These are phyloP conservation scores for Gopherus flavomarginatus DNA, from an alignment of 2,113 vertebrate genomes.

Conservation along the genomic window DNA sequence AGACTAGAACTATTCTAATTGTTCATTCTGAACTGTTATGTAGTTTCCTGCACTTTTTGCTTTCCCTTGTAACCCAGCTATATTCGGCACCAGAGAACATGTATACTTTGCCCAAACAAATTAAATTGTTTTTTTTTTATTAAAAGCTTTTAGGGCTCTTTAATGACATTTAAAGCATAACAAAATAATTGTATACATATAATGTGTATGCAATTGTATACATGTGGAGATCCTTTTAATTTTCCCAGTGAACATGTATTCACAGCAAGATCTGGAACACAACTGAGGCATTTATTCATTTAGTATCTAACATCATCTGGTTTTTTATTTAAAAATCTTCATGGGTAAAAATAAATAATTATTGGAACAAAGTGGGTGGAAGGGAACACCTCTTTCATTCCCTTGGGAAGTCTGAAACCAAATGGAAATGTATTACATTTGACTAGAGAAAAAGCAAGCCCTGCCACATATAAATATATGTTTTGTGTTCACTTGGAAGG, in stretches of 20 bases:
- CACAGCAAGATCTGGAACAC: neutral
- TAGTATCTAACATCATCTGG: neutral
- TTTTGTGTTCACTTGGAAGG: slow-evolving; percentile 33
- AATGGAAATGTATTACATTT: slow-evolving; percentile 8
- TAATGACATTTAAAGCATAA: neutral
- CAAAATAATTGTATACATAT: neutral
- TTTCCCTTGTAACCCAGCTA: neutral
- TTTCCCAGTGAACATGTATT: neutral
- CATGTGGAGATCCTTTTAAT: neutral
- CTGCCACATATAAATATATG: neutral
- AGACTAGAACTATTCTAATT: neutral
- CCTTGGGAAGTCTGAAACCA: neutral
- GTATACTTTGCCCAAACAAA: neutral
- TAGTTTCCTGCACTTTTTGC: neutral
- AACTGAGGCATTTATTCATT: neutral
- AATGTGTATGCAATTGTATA: neutral
- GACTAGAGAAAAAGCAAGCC: neutral
- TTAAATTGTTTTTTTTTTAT: neutral
- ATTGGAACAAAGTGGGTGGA: neutral
- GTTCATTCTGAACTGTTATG: neutral
- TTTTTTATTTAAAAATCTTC: neutral
- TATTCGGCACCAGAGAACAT: neutral
- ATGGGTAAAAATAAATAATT: neutral
- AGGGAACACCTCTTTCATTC: neutral
- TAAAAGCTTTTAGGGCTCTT: neutral